Evolutionary conservation across 2,888 invertebrate genomes (phyloP).

Genomic region (Rotaria magnacalcarata): DNA sequence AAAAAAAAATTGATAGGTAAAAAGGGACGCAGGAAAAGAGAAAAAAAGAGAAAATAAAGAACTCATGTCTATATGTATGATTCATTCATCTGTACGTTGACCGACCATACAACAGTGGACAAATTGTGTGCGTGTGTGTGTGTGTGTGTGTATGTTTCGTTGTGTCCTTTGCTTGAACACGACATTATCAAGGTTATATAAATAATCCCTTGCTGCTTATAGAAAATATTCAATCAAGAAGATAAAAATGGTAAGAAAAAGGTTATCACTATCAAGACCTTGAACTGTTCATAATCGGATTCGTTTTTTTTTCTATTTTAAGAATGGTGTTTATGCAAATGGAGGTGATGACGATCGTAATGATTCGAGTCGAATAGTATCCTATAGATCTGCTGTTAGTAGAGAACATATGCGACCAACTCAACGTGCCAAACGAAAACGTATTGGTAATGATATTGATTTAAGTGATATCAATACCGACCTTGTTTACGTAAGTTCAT

Average conservation of each 20-base stretch:
- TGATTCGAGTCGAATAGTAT: conserved; percentile 15
- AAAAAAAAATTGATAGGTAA: not conserved
- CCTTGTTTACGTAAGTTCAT: not conserved
- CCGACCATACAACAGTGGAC: not conserved
- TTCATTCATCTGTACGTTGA: conserved; percentile 1
- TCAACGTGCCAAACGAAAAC: not conserved
- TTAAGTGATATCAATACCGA: not conserved
- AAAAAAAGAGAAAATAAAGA: not conserved
- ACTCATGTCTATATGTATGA: not conserved
- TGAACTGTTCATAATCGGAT: not conserved
- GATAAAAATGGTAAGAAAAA: not conserved
- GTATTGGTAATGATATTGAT: conserved; percentile 35
- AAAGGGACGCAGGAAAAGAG: not conserved
- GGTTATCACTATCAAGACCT: not conserved
- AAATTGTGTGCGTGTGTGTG: not conserved
- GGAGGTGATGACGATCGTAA: not conserved
- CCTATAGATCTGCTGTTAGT: not conserved
- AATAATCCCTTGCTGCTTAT: not conserved
- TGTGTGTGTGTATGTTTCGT: not conserved
- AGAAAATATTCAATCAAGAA: not conserved
- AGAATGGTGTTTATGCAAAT: conserved; percentile 27
- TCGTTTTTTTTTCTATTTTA: not conserved
- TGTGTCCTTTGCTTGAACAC: conserved; percentile 9
- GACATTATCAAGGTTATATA: conserved; percentile 8
- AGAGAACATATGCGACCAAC: not conserved